Percentiles rank a stretch among this genome's conserved stretches.
Evolutionary conservation across 2,888 invertebrate genomes (phyloP).

Genomic region (Pristionchus japonicus): DNA sequence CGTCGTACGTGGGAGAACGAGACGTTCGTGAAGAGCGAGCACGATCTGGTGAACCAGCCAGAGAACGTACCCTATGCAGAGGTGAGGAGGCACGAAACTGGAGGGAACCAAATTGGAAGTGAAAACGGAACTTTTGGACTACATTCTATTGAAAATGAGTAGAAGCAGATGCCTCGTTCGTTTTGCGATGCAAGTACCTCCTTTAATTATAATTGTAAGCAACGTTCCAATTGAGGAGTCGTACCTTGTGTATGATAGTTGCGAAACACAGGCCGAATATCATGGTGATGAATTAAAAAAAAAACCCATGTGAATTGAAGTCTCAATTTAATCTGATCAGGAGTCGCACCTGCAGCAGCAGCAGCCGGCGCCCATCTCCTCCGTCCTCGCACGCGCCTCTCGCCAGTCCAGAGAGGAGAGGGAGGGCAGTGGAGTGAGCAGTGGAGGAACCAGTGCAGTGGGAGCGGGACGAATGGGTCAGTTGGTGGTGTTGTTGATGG

Average conservation of each 20-base stretch:
- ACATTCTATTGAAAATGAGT: too few species aligned
- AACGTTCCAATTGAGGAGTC: too few species aligned
- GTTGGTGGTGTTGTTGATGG: too few species aligned
- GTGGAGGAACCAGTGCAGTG: not conserved
- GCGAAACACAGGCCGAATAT: too few species aligned
- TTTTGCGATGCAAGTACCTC: too few species aligned
- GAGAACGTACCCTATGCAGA: slow-evolving; percentile 61
- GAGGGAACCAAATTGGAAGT: not conserved
- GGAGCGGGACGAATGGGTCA: not conserved
- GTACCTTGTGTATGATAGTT: too few species aligned
- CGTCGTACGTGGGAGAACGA: slow-evolving; percentile 71
- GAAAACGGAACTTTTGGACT: too few species aligned
- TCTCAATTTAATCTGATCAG: not conserved
- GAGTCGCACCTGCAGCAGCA: slow-evolving; percentile 18
- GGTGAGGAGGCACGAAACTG: not conserved
- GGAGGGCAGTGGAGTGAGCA: not conserved
- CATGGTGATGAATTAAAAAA: too few species aligned
- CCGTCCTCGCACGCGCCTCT: not conserved
- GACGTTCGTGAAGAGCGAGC: slow-evolving; percentile 67
- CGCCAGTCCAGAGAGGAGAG: slow-evolving; percentile 43
- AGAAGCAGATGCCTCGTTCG: too few species aligned
- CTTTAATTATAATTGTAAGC: too few species aligned
- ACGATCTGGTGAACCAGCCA: slow-evolving; percentile 65
- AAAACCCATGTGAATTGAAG: too few species aligned
- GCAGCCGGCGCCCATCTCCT: not conserved